Base-by-base conservation (phyloP, 2,888 invertebrate genomes). In the Caenorhabditis imperialis region DNA sequence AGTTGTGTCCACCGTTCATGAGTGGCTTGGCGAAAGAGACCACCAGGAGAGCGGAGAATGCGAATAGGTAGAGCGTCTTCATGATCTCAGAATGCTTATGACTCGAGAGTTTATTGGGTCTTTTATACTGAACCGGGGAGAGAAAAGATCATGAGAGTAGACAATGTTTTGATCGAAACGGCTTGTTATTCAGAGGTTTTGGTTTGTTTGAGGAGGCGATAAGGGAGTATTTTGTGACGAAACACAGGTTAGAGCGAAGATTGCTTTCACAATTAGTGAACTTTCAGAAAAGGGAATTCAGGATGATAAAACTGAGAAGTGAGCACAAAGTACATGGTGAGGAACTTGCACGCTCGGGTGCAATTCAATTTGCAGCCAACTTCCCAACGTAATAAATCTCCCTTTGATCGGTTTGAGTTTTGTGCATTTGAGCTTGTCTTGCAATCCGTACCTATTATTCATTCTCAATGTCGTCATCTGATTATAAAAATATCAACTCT, bases 141-240 rank as follows among this genome's bases (percentile, higher is more conserved):
- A 27, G 44, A 53, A 62, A n/a, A 62, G 62, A 62, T 53, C 45
- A 38, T 5, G 18, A 22, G 37, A 38, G n/a, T 45, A 63, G 63
- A 63, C 63, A 63, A 23, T 63, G 54, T 63, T 63, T 63, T 63
- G 54, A 54, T 12, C 23, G 45, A 62, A 62, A 7, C 37, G 37
- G 27, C 18, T 45, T 62, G 51, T 53, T 62, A 53, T 62, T 62
- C 54, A 45, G 37, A 53, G 37, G 27, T 33, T 51, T 51, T 38
- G 47, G 38, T 47, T 20, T 33, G 30, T 22, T 37, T 45, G 62
- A 53, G 25, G 40, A 53, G 53, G 22, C 45, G 53, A 54, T 54
- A 38, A 53, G 38, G 45, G 27, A n/a, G n/a, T n/a, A n/a, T n/a
- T n/a, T n/a, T n/a, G n/a, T n/a, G n/a, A n/a, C n/a, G n/a, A n/a